A percentile compares a stretch with the other conserved stretches of the same genome.
Conservation (phyloP, 1,140 invertebrate species). For the Tetramorium parvispinum region DNA sequence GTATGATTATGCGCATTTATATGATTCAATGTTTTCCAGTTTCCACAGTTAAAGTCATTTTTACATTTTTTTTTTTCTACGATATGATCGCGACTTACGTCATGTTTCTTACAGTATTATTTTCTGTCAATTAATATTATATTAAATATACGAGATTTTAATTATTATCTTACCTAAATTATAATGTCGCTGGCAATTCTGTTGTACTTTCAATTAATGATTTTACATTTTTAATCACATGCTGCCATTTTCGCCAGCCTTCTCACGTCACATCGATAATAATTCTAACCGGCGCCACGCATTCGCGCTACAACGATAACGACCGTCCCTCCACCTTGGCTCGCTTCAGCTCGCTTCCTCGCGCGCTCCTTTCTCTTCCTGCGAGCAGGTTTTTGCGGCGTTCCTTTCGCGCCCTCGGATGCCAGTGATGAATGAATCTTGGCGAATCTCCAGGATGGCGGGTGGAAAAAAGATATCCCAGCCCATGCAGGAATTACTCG, state of each 20-base stretch:
- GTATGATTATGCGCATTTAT: slow-evolving; percentile 7
- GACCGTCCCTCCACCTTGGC: slow-evolving; percentile 67
- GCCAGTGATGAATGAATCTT: slow-evolving; percentile 76
- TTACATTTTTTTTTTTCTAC: neutral
- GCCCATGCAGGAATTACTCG: slow-evolving; percentile 72
- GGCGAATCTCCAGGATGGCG: slow-evolving; percentile 71
- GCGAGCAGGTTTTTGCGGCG: slow-evolving; percentile 66
- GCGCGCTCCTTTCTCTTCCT: slow-evolving; percentile 62
- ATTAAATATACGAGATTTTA: neutral
- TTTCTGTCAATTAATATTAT: neutral
- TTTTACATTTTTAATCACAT: neutral
- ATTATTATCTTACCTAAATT: neutral
- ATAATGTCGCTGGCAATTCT: neutral
- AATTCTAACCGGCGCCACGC: slow-evolving; percentile 54
- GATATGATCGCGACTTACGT: neutral
- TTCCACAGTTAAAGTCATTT: neutral
- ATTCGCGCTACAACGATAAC: slow-evolving; percentile 62
- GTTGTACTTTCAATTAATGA: neutral
- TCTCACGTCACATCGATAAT: slow-evolving; percentile 58
- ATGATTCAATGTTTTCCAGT: neutral
- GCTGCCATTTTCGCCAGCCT: slow-evolving; percentile 41
- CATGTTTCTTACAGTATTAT: neutral
- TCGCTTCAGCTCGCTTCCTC: slow-evolving; percentile 63
- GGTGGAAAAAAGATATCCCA: slow-evolving; percentile 71
- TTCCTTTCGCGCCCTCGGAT: slow-evolving; percentile 74